phyloP scores from a whole-genome alignment of 2,113 vertebrate genomes.

The Apeltes quadracus region DNA sequence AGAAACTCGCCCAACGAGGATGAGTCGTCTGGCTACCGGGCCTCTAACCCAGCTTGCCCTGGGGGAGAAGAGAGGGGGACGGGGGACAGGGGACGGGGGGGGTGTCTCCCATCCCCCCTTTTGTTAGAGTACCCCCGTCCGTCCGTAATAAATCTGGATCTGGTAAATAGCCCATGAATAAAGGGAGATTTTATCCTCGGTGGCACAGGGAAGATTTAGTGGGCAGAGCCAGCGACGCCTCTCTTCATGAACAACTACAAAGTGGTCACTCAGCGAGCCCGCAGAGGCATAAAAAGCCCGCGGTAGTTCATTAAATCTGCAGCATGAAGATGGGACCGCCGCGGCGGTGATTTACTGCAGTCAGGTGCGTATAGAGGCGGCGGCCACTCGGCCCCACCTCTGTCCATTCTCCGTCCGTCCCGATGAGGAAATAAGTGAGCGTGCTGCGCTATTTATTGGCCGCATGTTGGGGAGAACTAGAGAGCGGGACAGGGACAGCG shows the following conservation, averaged over 20 bases:
- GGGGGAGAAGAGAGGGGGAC: constrained; percentile 31
- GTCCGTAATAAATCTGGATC: constrained; percentile 82
- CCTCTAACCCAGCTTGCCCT: constrained; percentile 58
- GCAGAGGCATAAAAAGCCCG: constrained; percentile 78
- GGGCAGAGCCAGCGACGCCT: constrained; percentile 72
- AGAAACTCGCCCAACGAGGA: constrained; percentile 41
- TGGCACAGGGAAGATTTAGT: constrained; percentile 81
- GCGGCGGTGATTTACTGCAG: constrained; percentile 74
- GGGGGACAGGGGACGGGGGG: constrained; percentile 28
- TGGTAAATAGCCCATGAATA: constrained; percentile 84
- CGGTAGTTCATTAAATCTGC: constrained; percentile 83
- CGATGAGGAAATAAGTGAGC: constrained; percentile 66
- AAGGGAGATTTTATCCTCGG: constrained; percentile 80
- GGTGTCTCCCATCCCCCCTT: constrained; percentile 68
- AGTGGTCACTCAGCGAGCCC: constrained; percentile 80
- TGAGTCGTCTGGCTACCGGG: constrained; percentile 49
- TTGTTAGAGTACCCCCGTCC: constrained; percentile 75
- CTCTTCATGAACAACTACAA: constrained; percentile 80
- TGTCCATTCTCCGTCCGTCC: constrained; percentile 67
- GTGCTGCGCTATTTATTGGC: constrained; percentile 57
- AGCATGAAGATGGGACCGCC: constrained; percentile 73
- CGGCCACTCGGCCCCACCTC: constrained; percentile 67
- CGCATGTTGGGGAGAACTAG: constrained; percentile 24
- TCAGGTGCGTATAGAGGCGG: constrained; percentile 72
- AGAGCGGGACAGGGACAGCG: constrained; percentile 4